A percentile compares a stretch with the other conserved stretches of the same genome.
phyloP scores from a whole-genome alignment of 2,797 vertebrate species.

The Triplophysa bombifrons region DNA sequence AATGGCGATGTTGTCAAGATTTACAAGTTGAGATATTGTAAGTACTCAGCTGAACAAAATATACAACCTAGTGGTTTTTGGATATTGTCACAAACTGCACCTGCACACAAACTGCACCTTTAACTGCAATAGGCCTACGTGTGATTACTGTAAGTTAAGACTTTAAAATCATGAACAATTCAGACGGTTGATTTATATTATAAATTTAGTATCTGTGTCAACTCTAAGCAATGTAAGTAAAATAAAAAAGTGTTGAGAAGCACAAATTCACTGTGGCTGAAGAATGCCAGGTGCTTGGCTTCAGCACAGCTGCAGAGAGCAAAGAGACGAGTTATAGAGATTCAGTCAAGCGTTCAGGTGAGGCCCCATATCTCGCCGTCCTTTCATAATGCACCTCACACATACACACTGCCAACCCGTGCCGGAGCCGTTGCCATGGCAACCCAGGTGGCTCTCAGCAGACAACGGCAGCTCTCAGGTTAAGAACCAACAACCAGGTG shows the following conservation, averaged over 20 bases:
- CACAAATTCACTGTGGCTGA: constrained; percentile 2
- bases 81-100: too few relatives aligned
- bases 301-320: constrained; percentile 42
- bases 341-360: constrained; percentile 75
- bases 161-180: too few relatives aligned
- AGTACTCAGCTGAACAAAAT: too few relatives aligned
- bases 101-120: too few relatives aligned
- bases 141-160: too few relatives aligned
- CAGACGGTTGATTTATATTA: neutral
- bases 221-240: neutral
- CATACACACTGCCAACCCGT: constrained; percentile 12
- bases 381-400: constrained; percentile 66
- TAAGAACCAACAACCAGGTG: constrained; percentile 42
- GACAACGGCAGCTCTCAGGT: constrained; percentile 49
- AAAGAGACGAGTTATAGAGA: constrained; percentile 71
- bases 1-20: too few relatives aligned
- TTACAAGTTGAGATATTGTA: too few relatives aligned
- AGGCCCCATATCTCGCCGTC: constrained; percentile 55
- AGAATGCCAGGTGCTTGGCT: constrained; percentile 45
- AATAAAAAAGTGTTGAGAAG: neutral
- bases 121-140: too few relatives aligned
- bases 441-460: constrained; percentile 48
- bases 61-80: too few relatives aligned
- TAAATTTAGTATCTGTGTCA: constrained; percentile 11
- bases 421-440: constrained; percentile 46